phyloP scores from a whole-genome alignment of 2,888 invertebrate genomes.

The Metacarcinus magister region DNA sequence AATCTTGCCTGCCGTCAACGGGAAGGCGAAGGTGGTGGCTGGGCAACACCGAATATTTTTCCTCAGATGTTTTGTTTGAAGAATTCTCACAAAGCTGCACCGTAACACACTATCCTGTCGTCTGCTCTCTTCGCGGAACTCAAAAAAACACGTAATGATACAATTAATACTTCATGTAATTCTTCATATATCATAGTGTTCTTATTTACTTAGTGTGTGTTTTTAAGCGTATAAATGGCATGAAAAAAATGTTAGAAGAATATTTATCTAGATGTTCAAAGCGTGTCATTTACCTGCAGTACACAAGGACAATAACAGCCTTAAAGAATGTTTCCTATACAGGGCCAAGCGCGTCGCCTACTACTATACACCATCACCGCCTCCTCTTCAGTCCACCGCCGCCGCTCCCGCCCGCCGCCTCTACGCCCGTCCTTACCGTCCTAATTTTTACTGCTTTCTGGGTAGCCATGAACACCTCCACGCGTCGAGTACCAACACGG shows the following conservation, averaged over 20 bases:
- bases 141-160: background rate
- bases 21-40: background rate
- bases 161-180: background rate
- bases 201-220: background rate
- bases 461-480: background rate
- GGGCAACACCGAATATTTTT: background rate
- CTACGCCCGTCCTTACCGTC: background rate
- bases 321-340: background rate
- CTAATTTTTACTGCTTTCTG: constrained; percentile 9
- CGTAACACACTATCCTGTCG: background rate
- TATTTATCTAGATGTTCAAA: background rate
- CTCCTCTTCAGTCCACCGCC: background rate
- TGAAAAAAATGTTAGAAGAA: background rate
- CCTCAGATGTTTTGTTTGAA: constrained; percentile 21
- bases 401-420: constrained; percentile 8
- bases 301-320: background rate
- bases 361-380: background rate
- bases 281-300: background rate
- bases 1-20: constrained; percentile 47
- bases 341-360: background rate
- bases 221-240: too few species aligned
- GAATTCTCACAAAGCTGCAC: background rate
- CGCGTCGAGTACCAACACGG: background rate
- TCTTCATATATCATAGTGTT: background rate
- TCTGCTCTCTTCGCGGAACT: background rate